These are phyloP conservation scores for Eriocheir sinensis DNA, from an alignment of 1,140 invertebrate genomes.

Conservation along the genomic window DNA sequence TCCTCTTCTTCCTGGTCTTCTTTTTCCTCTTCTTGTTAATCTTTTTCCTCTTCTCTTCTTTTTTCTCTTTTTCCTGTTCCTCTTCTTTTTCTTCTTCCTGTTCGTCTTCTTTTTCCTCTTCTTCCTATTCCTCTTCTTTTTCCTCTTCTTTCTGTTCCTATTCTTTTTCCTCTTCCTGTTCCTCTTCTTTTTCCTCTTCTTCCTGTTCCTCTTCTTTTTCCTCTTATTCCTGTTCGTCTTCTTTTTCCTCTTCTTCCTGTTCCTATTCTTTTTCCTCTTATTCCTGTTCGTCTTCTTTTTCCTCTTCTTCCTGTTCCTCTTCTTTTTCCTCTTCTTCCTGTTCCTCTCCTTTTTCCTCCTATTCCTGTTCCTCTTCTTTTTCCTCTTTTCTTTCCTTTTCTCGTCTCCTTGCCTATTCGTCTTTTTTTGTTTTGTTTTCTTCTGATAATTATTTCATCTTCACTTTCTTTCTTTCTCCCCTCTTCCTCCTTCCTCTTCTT, in stretches of 20 bases:
- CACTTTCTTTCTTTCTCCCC: no score
- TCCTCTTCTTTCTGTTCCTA: neutral
- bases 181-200: neutral
- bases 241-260: neutral
- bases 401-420: neutral
- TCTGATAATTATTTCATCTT: no score
- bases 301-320: neutral
- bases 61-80: neutral
- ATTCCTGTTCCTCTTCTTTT: no score
- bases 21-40: neutral
- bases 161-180: neutral
- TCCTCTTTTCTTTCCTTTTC: neutral
- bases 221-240: no score
- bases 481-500: no score
- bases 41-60: neutral
- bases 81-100: neutral
- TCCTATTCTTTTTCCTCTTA: neutral
- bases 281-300: neutral
- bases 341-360: neutral
- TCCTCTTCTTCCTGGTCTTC: neutral
- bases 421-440: no score
- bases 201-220: neutral
- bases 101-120: neutral
- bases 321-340: neutral
- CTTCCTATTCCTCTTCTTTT: neutral